phyloP scores from a whole-genome alignment of 2,797 vertebrate species.

The Avahi laniger region DNA sequence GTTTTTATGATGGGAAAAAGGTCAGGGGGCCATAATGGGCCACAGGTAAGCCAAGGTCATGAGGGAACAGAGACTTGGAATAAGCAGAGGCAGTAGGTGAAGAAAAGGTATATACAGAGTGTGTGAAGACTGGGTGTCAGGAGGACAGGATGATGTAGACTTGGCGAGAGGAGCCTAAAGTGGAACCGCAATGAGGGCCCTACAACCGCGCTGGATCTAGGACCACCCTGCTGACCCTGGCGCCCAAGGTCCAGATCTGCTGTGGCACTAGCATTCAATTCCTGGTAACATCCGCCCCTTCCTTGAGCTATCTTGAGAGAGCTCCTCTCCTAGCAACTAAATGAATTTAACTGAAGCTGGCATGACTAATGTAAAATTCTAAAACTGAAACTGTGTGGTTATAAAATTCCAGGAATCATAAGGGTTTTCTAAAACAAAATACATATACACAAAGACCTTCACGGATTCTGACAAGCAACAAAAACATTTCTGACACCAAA shows the following conservation, averaged over 20 bases:
- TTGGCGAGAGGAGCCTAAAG: neutral
- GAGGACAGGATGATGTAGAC: neutral
- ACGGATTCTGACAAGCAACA: neutral
- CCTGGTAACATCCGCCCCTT: neutral
- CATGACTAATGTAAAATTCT: neutral
- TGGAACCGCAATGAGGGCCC: neutral
- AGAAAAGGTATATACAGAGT: neutral
- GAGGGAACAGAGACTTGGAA: neutral
- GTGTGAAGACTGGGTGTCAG: neutral
- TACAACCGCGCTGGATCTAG: neutral
- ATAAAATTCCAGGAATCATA: neutral
- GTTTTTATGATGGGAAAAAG: neutral
- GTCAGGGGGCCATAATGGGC: neutral
- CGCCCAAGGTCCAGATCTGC: neutral
- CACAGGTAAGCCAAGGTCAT: neutral
- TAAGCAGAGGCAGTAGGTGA: neutral
- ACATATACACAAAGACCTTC: neutral
- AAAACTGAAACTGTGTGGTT: neutral
- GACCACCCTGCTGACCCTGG: neutral
- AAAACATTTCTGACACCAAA: neutral
- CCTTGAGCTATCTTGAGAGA: neutral
- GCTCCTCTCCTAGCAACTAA: neutral
- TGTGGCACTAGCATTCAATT: too few relatives aligned
- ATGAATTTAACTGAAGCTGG: neutral
- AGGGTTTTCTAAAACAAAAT: constrained; percentile 36